Evolutionary conservation across 1,140 invertebrate species (phyloP).

Genomic region (Drosophila truncata): DNA sequence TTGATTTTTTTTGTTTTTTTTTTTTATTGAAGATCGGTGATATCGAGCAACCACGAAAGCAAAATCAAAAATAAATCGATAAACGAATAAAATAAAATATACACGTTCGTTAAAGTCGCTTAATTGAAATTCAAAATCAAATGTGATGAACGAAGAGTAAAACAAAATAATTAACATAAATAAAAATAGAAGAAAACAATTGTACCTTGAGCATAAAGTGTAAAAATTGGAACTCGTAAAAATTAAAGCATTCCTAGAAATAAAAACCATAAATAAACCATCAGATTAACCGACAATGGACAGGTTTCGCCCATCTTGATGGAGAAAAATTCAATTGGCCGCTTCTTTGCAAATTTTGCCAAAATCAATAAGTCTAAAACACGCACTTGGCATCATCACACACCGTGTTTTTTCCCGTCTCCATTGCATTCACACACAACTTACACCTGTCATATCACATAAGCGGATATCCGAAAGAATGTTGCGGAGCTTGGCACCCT

Average conservation of each 20-base stretch:
- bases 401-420: slow-evolving; percentile 14
- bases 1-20: slow-evolving; percentile 51
- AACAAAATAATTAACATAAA: slow-evolving; percentile 34
- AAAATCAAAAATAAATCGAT: slow-evolving; percentile 81
- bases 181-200: slow-evolving; percentile 65
- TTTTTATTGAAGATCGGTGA: slow-evolving; percentile 72
- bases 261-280: slow-evolving; percentile 37
- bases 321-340: slow-evolving; percentile 55
- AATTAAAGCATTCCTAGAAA: slow-evolving; percentile 55
- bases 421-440: slow-evolving; percentile 21
- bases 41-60: slow-evolving; percentile 72
- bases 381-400: slow-evolving; percentile 29
- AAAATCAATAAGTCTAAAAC: slow-evolving; percentile 65
- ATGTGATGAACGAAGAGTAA: slow-evolving; percentile 71
- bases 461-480: slow-evolving; percentile 18
- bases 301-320: slow-evolving; percentile 72
- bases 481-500: slow-evolving; percentile 16
- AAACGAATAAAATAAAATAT: slow-evolving; percentile 56
- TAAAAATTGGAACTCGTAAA: slow-evolving; percentile 70
- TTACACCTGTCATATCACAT: slow-evolving; percentile 37
- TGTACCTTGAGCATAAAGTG: slow-evolving; percentile 76
- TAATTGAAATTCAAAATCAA: slow-evolving; percentile 72
- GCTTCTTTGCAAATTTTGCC: slow-evolving; percentile 79
- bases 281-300: slow-evolving; percentile 48
- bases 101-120: slow-evolving; percentile 54